Evolutionary conservation across 2,888 invertebrate species (phyloP), one percentile per base, ranked within the genome.

Genomic region (Hirtodrosophila alboralis): DNA sequence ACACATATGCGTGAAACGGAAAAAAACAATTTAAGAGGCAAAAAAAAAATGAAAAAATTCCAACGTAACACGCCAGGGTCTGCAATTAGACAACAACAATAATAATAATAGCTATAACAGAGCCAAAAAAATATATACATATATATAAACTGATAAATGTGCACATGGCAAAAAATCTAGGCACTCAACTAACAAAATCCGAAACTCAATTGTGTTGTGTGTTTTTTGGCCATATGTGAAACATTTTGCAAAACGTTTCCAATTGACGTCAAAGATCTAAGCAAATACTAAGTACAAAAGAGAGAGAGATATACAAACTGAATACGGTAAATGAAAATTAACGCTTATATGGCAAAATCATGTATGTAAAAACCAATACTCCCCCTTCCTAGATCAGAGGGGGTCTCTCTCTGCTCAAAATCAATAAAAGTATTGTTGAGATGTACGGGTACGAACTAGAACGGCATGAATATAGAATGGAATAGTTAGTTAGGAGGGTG

Each of bases 311-410:
- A n/a, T 23, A 49, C 30, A 23, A 53, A 54, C 45, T 33, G 56
- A 58, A 51, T 74, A 58, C 49, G 60, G 37, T 47, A 51, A 78
- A 79, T 70, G 57, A 68, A 76, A 83, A 83, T 78, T 72, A 81
- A 75, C 58, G 79, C 74, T 64, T 62, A 75, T 79, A 79, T 51
- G 72, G 83, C 40, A 68, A 81, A 59, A 62, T 38, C 13, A 36
- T 14, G 21, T 4, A 28, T 1, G 8, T 23, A 5, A 8, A 7
- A 23, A 23, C 7, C 7, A 6, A 6, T 27, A 12, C 18, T 28
- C 33, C 52, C 51, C 18, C 31, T n/a, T n/a, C n/a, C n/a, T n/a
- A n/a, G n/a, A 8, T 23, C 21, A 33, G 21, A 21, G 2, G 1
- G 13, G 4, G 4, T 4, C 10, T n/a, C n/a, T n/a, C n/a, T n/a